Evolutionary conservation across 2,113 vertebrate species (phyloP).

Genomic region (Oryzias javanicus): DNA sequence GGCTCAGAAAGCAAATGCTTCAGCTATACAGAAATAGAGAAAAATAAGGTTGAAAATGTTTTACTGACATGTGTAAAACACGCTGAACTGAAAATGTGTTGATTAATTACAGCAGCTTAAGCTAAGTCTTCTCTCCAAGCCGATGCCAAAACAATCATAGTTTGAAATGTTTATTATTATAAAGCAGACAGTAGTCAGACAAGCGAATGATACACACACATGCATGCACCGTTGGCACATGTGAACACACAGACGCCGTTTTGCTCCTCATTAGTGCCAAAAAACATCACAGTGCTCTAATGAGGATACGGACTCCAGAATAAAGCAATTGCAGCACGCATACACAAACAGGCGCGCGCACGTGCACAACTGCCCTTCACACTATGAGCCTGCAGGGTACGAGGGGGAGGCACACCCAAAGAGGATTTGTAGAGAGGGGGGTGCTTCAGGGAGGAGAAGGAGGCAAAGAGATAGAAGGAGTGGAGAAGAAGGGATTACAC

Average conservation of each 20-base stretch:
- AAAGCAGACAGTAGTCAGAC: slow-evolving; percentile 13
- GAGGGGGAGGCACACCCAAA: slow-evolving; percentile 69
- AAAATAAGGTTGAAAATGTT: slow-evolving; percentile 1
- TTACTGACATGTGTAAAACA: too few species aligned
- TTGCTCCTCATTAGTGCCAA: slow-evolving; percentile 64
- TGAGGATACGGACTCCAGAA: slow-evolving; percentile 60
- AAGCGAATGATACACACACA: slow-evolving; percentile 6
- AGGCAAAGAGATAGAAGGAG: slow-evolving; percentile 63
- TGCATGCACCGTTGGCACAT: slow-evolving; percentile 7
- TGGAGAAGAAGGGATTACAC: slow-evolving; percentile 73
- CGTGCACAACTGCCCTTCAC: slow-evolving; percentile 65
- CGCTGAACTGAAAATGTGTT: slow-evolving; percentile 5
- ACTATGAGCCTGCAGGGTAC: slow-evolving; percentile 67
- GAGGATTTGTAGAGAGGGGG: slow-evolving; percentile 73
- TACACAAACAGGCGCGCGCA: slow-evolving; percentile 14
- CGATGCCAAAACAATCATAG: slow-evolving; percentile 4
- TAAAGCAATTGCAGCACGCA: slow-evolving; percentile 44
- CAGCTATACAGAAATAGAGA: slow-evolving; percentile 1
- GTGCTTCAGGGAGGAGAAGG: slow-evolving; percentile 60
- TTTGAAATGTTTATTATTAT: slow-evolving; percentile 3
- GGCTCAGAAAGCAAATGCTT: not conserved
- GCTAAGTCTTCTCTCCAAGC: slow-evolving; percentile 10
- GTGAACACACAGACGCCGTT: slow-evolving; percentile 5
- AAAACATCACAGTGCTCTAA: slow-evolving; percentile 64
- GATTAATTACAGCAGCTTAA: slow-evolving; percentile 17